Conservation (phyloP, 1,140 invertebrate genomes). For the Leguminivora glycinivorella region DNA sequence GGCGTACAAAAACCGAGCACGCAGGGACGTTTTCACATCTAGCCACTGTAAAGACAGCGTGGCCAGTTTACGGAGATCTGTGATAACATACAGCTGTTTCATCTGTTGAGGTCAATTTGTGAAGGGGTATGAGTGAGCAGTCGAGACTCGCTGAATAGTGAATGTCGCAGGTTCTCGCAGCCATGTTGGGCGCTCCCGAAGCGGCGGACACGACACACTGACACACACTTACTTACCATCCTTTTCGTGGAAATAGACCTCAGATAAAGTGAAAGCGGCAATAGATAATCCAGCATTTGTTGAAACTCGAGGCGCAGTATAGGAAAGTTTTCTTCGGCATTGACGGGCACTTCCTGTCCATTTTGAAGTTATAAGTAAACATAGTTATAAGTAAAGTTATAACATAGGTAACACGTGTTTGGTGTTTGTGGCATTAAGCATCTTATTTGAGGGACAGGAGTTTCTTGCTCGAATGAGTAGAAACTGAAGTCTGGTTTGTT, state of each 20-base stretch:
- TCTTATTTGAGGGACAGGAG: no score
- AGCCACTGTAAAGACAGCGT: background rate
- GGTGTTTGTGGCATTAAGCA: no score
- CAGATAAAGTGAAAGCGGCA: constrained; percentile 75
- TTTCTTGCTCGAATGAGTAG: no score
- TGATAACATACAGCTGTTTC: background rate
- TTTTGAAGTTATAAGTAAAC: background rate
- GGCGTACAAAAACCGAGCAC: constrained; percentile 57
- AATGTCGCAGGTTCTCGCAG: constrained; percentile 2
- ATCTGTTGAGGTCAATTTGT: background rate
- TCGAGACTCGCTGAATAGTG: background rate
- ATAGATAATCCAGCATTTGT: constrained; percentile 70
- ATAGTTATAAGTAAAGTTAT: no score
- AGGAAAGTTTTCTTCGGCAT: background rate
- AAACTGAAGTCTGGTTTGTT: no score
- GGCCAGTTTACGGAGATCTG: background rate
- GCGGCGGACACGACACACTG: constrained; percentile 73
- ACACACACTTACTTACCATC: constrained; percentile 74
- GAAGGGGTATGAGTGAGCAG: background rate
- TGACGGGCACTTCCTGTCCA: background rate
- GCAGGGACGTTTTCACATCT: background rate
- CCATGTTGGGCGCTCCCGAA: constrained; percentile 44
- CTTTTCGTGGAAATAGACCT: constrained; percentile 76
- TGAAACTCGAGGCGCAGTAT: constrained; percentile 37
- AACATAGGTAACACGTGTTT: no score